Evolutionary conservation across 2,888 invertebrate genomes (phyloP).

Genomic region (Ophioninae sp.): DNA sequence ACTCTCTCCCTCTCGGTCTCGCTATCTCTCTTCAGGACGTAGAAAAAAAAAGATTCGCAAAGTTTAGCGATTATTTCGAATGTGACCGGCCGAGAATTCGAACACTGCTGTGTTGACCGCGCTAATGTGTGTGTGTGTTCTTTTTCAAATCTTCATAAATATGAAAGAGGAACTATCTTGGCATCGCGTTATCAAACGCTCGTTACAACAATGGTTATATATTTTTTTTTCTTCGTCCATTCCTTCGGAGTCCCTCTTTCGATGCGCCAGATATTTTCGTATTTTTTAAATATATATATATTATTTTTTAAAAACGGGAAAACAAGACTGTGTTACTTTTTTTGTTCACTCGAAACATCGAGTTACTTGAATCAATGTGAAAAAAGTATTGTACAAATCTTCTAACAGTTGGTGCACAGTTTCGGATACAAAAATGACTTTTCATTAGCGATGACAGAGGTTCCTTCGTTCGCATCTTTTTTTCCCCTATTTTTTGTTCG

Average conservation of each 20-base stretch:
- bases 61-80: background rate
- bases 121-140: background rate
- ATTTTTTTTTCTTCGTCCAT: slow-evolving; percentile 14
- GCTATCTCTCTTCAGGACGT: background rate
- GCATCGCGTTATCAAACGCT: slow-evolving; percentile 40
- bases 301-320: background rate
- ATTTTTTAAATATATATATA: background rate
- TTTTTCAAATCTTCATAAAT: slow-evolving; percentile 5
- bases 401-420: slow-evolving; percentile 49
- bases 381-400: slow-evolving; percentile 45
- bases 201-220: slow-evolving; percentile 28
- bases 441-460: slow-evolving; percentile 27
- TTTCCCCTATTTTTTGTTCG: background rate
- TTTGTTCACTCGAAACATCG: background rate
- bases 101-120: background rate
- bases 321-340: background rate
- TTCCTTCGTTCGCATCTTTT: background rate
- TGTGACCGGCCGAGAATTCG: background rate
- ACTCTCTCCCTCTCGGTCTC: background rate
- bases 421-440: slow-evolving; percentile 48
- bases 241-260: slow-evolving; percentile 20
- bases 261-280: slow-evolving; percentile 1
- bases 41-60: background rate
- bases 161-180: slow-evolving; percentile 54
- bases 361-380: slow-evolving; percentile 1